These are phyloP conservation scores for Clamator glandarius DNA, from an alignment of 2,797 vertebrate species.

Conservation along the genomic window DNA sequence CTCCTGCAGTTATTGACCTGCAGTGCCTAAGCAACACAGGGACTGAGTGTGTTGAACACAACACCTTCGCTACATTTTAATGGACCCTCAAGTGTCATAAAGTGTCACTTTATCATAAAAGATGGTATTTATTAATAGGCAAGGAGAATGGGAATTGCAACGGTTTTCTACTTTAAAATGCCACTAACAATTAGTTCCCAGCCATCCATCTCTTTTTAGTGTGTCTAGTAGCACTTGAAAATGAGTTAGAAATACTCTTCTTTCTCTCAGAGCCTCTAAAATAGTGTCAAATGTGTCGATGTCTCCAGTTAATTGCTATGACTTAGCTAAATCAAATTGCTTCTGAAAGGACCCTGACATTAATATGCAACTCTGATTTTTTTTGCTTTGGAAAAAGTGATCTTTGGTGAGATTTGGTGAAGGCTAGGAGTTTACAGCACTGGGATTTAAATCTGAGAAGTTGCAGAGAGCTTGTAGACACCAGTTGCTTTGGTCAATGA, in stretches of 20 bases:
- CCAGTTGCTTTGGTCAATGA: background rate
- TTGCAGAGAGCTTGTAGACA: background rate
- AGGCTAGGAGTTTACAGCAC: background rate
- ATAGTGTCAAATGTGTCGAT: rapidly evolving
- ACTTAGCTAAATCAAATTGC: constrained; percentile 82
- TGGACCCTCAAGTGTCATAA: background rate
- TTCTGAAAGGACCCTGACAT: constrained; percentile 84
- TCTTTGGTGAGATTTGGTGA: constrained; percentile 75
- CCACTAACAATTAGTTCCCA: background rate
- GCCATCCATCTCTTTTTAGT: background rate
- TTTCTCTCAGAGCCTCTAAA: background rate
- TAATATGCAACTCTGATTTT: constrained; percentile 84
- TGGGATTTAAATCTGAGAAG: background rate
- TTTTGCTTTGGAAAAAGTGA: constrained; percentile 81
- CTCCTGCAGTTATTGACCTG: no score
- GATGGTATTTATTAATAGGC: background rate
- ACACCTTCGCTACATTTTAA: background rate
- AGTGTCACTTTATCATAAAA: background rate
- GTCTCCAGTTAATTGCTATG: rapidly evolving
- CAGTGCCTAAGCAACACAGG: rapidly evolving
- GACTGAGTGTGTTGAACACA: rapidly evolving
- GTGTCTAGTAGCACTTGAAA: background rate
- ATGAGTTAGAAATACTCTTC: background rate
- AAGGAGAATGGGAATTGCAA: rapidly evolving
- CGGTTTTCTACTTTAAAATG: background rate